Evolutionary conservation across 1,140 invertebrate genomes (phyloP).

Genomic region (Paracyclopina nana): DNA sequence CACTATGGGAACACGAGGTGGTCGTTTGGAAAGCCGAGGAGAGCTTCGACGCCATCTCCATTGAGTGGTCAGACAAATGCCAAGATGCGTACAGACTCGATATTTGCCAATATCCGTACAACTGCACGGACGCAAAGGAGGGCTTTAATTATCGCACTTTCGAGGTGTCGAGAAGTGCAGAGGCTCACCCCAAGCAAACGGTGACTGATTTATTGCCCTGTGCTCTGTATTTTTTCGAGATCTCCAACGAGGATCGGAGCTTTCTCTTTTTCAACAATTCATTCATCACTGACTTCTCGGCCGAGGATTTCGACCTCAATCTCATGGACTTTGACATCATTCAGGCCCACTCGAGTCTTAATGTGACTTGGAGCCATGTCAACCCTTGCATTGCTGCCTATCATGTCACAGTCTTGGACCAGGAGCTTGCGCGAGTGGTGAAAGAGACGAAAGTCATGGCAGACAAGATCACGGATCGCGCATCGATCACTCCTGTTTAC

Average conservation of each 20-base stretch:
- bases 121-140: neutral
- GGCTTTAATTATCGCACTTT: too few relatives aligned
- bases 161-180: neutral
- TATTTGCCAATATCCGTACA: neutral
- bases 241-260: too few relatives aligned
- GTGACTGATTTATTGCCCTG: neutral
- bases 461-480: neutral
- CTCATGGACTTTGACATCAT: neutral
- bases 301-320: neutral
- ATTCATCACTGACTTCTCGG: neutral
- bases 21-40: neutral
- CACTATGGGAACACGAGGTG: neutral
- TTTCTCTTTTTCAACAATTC: too few relatives aligned
- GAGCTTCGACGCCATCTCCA: neutral
- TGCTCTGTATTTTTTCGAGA: neutral
- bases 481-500: too few relatives aligned
- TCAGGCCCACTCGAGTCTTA: neutral
- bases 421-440: neutral
- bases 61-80: neutral
- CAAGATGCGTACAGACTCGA: neutral
- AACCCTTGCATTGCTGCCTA: neutral
- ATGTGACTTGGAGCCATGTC: neutral
- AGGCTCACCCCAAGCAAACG: neutral
- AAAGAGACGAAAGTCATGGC: neutral
- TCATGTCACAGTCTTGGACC: neutral